Evolutionary conservation across 2,797 vertebrate genomes (phyloP).

Genomic region (Taenioides sp.): DNA sequence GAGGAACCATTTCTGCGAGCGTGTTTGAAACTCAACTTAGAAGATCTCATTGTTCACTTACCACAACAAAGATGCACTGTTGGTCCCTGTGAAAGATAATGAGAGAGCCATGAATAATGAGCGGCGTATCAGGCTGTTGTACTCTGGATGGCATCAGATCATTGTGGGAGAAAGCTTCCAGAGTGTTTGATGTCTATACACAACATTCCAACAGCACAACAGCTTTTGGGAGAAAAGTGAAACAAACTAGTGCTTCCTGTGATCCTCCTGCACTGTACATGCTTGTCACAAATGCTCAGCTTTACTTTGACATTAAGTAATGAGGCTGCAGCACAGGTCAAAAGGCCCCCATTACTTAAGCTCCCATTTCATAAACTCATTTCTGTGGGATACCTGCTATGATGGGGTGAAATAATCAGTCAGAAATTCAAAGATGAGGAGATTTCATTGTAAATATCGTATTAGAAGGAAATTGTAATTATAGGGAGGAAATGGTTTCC

Average conservation of each 20-base stretch:
- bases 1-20: constrained; percentile 50
- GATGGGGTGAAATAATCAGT: constrained; percentile 95
- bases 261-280: constrained; percentile 79
- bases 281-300: constrained; percentile 92
- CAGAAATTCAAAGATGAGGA: constrained; percentile 83
- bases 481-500: constrained; percentile 95
- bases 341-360: constrained; percentile 92
- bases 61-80: constrained; percentile 63
- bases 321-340: constrained; percentile 92
- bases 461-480: constrained; percentile 97
- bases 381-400: constrained; percentile 88
- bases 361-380: constrained; percentile 95
- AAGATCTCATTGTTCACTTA: constrained; percentile 64
- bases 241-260: constrained; percentile 72
- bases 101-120: constrained; percentile 73
- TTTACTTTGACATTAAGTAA: constrained; percentile 88
- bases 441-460: constrained; percentile 97
- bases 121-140: constrained; percentile 58
- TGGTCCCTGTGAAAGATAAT: constrained; percentile 56
- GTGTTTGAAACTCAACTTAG: constrained; percentile 61
- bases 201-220: constrained; percentile 65
- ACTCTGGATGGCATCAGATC: constrained; percentile 65
- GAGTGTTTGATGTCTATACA: constrained; percentile 64
- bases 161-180: constrained; percentile 59
- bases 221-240: constrained; percentile 65